Percentiles rank a stretch among this genome's conserved stretches.
Conservation (phyloP, 1,140 invertebrate genomes). For the Hermetia illucens region DNA sequence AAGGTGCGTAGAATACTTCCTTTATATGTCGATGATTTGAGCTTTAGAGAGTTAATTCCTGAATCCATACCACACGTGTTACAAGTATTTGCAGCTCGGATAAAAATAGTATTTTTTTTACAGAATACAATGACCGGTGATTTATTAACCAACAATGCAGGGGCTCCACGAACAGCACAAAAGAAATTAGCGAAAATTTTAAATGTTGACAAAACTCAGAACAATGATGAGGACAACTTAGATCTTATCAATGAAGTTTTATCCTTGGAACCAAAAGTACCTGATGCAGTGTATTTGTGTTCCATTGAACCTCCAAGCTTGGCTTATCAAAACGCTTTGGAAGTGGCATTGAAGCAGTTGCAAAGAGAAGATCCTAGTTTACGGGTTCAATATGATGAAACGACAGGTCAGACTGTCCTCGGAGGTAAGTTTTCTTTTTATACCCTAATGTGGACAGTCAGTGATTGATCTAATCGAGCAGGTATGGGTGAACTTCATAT, state of each 20-base stretch:
- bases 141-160: slow-evolving; percentile 51
- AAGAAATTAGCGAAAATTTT: slow-evolving; percentile 32
- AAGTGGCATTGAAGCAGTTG: slow-evolving; percentile 70
- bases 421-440: slow-evolving; percentile 33
- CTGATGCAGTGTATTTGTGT: slow-evolving; percentile 94
- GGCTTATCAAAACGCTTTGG: slow-evolving; percentile 58
- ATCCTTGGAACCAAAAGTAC: slow-evolving; percentile 49
- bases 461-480: not conserved
- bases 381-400: slow-evolving; percentile 53
- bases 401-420: slow-evolving; percentile 77
- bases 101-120: slow-evolving; percentile 7
- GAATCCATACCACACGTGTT: no score
- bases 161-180: slow-evolving; percentile 39
- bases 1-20: slow-evolving; percentile 39
- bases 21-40: not conserved
- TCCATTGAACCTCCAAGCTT: slow-evolving; percentile 85
- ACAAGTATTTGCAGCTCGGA: slow-evolving; percentile 1
- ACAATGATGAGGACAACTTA: slow-evolving; percentile 11
- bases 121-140: slow-evolving; percentile 70
- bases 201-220: slow-evolving; percentile 7
- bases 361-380: slow-evolving; percentile 91
- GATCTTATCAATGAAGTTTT: slow-evolving; percentile 27
- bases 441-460: not conserved
- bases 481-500: slow-evolving; percentile 95
- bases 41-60: no score